A percentile compares a stretch with the other conserved stretches of the same genome.
Conservation (phyloP, 2,888 invertebrate species). For the Tryphoninae sp. region DNA sequence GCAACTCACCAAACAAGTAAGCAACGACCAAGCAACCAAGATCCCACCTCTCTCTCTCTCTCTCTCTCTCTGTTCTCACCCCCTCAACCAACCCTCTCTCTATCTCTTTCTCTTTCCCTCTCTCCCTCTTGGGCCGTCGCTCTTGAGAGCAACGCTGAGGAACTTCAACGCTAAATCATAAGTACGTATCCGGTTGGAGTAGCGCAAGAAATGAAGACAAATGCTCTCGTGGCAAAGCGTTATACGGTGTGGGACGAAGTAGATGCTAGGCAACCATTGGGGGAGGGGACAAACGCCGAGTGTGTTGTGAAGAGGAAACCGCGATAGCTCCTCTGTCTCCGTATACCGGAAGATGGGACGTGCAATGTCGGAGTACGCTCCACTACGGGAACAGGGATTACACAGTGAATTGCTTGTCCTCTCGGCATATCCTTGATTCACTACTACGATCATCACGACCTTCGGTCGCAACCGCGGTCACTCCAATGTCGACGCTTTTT, state of each 20-base stretch:
- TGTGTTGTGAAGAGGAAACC: slow-evolving; percentile 78
- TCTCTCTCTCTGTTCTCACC: neutral
- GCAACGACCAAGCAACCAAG: slow-evolving; percentile 52
- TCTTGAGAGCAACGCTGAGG: slow-evolving; percentile 58
- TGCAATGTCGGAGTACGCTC: slow-evolving; percentile 55
- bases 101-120: too few relatives aligned
- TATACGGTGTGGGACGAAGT: slow-evolving; percentile 23
- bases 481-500: slow-evolving; percentile 11
- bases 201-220: slow-evolving; percentile 78
- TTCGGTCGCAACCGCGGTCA: slow-evolving; percentile 21
- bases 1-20: slow-evolving; percentile 50
- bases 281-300: slow-evolving; percentile 39
- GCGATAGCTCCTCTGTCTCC: slow-evolving; percentile 73
- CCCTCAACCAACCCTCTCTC: too few relatives aligned
- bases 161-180: slow-evolving; percentile 75
- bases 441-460: slow-evolving; percentile 3
- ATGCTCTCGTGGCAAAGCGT: slow-evolving; percentile 67
- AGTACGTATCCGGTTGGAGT: slow-evolving; percentile 73
- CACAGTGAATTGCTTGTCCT: slow-evolving; percentile 56
- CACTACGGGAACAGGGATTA: slow-evolving; percentile 43
- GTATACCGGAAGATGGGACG: slow-evolving; percentile 62
- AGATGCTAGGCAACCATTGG: neutral
- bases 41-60: slow-evolving; percentile 29
- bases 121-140: slow-evolving; percentile 47
- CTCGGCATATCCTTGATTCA: slow-evolving; percentile 1